Evolutionary conservation across 1,140 invertebrate species (phyloP).

Genomic region (Bathynomus jamesi): DNA sequence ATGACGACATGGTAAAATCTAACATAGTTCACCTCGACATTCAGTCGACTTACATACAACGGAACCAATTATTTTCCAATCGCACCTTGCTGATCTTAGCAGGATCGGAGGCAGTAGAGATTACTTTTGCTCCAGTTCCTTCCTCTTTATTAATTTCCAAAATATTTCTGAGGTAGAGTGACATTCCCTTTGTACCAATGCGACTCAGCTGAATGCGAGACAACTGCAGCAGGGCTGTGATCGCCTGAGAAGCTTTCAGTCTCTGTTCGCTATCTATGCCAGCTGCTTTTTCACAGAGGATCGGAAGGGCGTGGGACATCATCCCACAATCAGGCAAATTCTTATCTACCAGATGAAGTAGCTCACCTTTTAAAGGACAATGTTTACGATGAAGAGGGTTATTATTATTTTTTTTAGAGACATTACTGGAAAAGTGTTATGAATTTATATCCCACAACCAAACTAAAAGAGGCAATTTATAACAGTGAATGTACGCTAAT

Average conservation of each 20-base stretch:
- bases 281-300: conserved; percentile 26
- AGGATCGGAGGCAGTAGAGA: too few species aligned
- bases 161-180: neutral
- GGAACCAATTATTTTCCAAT: too few species aligned
- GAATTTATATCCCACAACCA: too few species aligned
- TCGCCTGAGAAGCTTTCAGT: conserved; percentile 45
- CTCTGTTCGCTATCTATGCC: conserved; percentile 37
- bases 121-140: neutral
- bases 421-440: too few species aligned
- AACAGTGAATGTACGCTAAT: too few species aligned
- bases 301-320: conserved; percentile 29
- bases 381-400: too few species aligned
- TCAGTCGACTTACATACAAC: too few species aligned
- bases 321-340: conserved; percentile 55
- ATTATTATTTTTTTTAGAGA: too few species aligned
- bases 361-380: conserved; percentile 30
- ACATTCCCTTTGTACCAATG: neutral
- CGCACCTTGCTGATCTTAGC: neutral
- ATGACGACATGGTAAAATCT: too few species aligned
- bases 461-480: too few species aligned
- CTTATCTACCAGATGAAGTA: conserved; percentile 64
- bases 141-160: neutral
- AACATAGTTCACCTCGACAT: too few species aligned
- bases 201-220: conserved; percentile 47
- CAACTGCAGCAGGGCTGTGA: conserved; percentile 40